Evolutionary conservation across 2,113 vertebrate species (phyloP).

Genomic region (Bombycilla garrulus): DNA sequence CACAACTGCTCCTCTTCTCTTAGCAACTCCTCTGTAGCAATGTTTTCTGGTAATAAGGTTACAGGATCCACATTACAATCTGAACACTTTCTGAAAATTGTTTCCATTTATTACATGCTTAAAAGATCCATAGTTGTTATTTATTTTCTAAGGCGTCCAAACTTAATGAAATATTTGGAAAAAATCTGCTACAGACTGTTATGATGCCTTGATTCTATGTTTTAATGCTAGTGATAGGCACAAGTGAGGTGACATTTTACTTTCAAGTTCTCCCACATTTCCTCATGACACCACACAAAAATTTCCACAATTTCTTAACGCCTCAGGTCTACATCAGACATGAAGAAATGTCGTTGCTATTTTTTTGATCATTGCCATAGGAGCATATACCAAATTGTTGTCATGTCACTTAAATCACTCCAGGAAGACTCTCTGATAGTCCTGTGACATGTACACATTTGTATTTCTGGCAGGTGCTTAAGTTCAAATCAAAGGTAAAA

Average conservation of each 20-base stretch:
- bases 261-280: not conserved
- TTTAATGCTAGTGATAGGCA: not conserved
- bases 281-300: not conserved
- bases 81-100: not conserved
- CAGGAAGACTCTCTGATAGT: not conserved
- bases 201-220: not conserved
- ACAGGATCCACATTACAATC: not conserved
- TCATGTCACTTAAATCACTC: not conserved
- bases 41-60: constrained; percentile 10
- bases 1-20: not conserved
- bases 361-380: not conserved
- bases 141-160: not conserved
- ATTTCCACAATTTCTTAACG: not conserved
- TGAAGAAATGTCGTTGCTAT: not conserved
- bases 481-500: not conserved
- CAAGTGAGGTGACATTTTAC: not conserved
- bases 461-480: not conserved
- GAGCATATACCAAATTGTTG: not conserved
- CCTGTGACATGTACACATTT: not conserved
- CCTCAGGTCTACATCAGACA: not conserved
- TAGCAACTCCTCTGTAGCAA: not conserved
- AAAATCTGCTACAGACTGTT: not conserved
- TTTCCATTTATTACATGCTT: not conserved
- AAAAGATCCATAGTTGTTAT: not conserved
- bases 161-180: not conserved